A percentile compares a stretch with the other conserved stretches of the same genome.
These are phyloP conservation scores for Triops cancriformis DNA, from an alignment of 1,140 invertebrate species.

Conservation along the genomic window DNA sequence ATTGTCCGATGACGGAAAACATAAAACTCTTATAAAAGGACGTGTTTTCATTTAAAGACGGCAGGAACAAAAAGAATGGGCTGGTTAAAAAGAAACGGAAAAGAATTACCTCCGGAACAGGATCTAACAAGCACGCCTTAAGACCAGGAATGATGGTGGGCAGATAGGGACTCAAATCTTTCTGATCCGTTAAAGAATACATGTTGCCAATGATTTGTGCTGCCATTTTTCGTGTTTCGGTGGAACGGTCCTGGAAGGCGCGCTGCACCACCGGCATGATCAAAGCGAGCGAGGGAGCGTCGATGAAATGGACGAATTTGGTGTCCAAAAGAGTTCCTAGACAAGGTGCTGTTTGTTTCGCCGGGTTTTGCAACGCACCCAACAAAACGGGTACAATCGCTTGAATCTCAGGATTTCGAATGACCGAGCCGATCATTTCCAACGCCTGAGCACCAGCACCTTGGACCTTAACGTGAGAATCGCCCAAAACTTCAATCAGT, in stretches of 20 bases:
- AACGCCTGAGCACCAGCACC: conserved; percentile 90
- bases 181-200: conserved; percentile 98
- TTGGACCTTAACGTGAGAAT: conserved; percentile 97
- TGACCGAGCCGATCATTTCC: conserved; percentile 93
- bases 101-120: conserved; percentile 78
- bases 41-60: neutral
- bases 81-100: neutral
- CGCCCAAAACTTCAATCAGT: conserved; percentile 90
- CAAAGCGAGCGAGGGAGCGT: conserved; percentile 92
- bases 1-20: neutral
- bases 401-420: conserved; percentile 97
- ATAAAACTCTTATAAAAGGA: neutral
- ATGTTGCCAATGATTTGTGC: conserved; percentile 99
- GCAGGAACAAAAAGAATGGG: conserved; percentile 21
- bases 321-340: conserved; percentile 89
- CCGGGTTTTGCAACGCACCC: conserved; percentile 91
- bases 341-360: conserved; percentile 85
- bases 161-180: conserved; percentile 93
- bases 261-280: conserved; percentile 98
- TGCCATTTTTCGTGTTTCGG: conserved; percentile 96
- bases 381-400: conserved; percentile 86
- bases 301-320: conserved; percentile 98
- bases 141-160: conserved; percentile 93
- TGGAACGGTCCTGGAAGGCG: conserved; percentile 92
- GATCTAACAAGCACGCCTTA: conserved; percentile 92